Base-by-base conservation (phyloP, 2,888 invertebrate genomes). In the Caenorhabditis parvicauda region DNA sequence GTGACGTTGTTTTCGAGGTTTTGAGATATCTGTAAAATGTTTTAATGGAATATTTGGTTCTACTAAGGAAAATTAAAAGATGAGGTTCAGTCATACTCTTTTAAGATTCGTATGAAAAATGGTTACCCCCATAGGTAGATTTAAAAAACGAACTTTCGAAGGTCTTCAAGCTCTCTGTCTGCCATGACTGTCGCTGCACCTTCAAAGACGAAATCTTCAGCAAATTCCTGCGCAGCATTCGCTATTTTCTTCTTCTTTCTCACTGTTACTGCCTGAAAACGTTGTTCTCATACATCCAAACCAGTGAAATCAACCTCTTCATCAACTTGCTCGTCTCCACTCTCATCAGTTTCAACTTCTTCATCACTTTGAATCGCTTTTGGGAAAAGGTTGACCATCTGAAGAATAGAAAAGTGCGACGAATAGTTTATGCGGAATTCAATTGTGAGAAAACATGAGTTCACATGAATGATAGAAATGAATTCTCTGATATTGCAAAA, bases 191-290 rank as follows among this genome's bases (percentile, higher is more conserved):
- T 37, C 2, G 44, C 46, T 27, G 41, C 46, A 1, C 54, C 61
- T 22, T 73, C 71, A 45, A 74, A 72, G 38, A 60, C 41, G 39
- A 74, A 74, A 28, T 69, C 67, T 24, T 63, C 55, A 19, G 70
- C 59, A 28, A 73, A 73, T 37, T 73, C 71, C 14, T 65, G 58
- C 7, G 72, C 64, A 7, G 71, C 74, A 37, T 63, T 64, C 3
- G 70, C 70, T 21, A 69, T 64, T 49, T 71, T 72, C 59, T 65
- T 67, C 70, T 71, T 71, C 67, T 67, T 67, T 27, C 72, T 50
- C 12, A 74, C 70, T 2, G 62, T 46, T 7, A 73, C 64, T 3
- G 72, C 72, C 60, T 72, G 39, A 27, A 58, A 61, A 7, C 17
- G 2, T 37, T 12, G 19, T 22, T 54, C 9, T 22, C 12, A 14